Conservation (phyloP, 2,888 invertebrate genomes). For the Ormyrus pomaceus region DNA sequence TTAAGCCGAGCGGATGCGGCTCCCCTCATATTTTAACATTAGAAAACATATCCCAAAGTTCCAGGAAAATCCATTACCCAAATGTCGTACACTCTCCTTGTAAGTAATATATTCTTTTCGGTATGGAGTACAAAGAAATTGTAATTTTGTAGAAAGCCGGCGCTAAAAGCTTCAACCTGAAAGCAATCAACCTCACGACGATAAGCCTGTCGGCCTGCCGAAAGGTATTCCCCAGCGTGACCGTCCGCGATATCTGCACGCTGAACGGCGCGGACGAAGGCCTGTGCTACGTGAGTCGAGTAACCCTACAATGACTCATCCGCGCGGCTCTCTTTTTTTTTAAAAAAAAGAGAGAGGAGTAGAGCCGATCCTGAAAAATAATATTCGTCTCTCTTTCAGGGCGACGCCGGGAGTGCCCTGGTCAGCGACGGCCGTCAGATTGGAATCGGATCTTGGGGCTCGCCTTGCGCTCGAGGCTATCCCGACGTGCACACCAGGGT, state of each 20-base stretch:
- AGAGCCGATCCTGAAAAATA: too few relatives aligned
- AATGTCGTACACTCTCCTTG: too few relatives aligned
- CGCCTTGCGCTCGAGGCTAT: slow-evolving; percentile 74
- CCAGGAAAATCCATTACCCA: too few relatives aligned
- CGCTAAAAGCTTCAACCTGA: not conserved
- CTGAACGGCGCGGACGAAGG: slow-evolving; percentile 79
- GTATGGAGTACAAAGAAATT: too few relatives aligned
- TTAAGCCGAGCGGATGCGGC: too few relatives aligned
- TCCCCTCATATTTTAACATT: too few relatives aligned
- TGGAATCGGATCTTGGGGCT: slow-evolving; percentile 76
- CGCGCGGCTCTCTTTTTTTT: not conserved
- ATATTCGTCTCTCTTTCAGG: slow-evolving; percentile 60
- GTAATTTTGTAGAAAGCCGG: too few relatives aligned
- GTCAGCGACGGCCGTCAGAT: slow-evolving; percentile 69
- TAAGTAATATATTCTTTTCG: too few relatives aligned
- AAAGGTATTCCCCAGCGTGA: slow-evolving; percentile 68
- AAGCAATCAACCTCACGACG: not conserved
- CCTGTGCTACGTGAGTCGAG: slow-evolving; percentile 79
- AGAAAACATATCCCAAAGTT: too few relatives aligned
- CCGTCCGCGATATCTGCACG: slow-evolving; percentile 78
- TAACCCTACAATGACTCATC: not conserved
- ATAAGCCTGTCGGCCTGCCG: slow-evolving; percentile 70
- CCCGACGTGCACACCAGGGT: slow-evolving; percentile 75
- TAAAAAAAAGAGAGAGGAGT: not conserved
- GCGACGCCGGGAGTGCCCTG: slow-evolving; percentile 73